phyloP scores from a whole-genome alignment of 2,888 invertebrate genomes.

The Cyclophora albipunctata region DNA sequence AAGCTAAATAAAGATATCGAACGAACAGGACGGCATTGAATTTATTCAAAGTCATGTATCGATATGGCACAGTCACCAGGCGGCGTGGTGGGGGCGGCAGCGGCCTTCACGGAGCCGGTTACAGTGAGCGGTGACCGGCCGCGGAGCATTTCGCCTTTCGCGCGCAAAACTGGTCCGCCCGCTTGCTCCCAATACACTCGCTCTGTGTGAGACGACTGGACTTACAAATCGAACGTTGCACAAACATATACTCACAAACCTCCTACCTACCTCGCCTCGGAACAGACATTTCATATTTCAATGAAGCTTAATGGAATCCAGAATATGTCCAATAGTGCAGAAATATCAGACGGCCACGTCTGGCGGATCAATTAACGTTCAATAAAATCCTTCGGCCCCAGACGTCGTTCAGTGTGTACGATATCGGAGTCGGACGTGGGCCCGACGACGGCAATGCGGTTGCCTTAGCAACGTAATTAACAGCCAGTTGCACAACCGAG shows the following conservation, averaged over 20 bases:
- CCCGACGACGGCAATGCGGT: constrained; percentile 29
- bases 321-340: too few relatives aligned
- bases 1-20: not conserved
- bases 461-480: constrained; percentile 49
- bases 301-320: too few relatives aligned
- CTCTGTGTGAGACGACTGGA: constrained; percentile 12
- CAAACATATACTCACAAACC: not conserved
- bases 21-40: constrained; percentile 3
- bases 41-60: constrained; percentile 38
- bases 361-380: constrained; percentile 59
- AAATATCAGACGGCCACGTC: constrained; percentile 37
- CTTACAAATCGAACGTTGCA: constrained; percentile 1
- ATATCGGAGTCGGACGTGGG: constrained; percentile 25
- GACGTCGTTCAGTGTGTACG: constrained; percentile 47
- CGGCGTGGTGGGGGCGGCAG: constrained; percentile 46
- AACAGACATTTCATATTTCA: too few relatives aligned
- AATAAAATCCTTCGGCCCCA: constrained; percentile 55
- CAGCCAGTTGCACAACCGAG: constrained; percentile 47
- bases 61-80: constrained; percentile 41
- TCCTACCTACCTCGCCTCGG: too few relatives aligned
- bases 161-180: constrained; percentile 52
- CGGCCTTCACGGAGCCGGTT: constrained; percentile 74
- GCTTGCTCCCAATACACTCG: constrained; percentile 45
- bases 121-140: constrained; percentile 55
- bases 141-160: constrained; percentile 71